Conservation (phyloP, 1,140 invertebrate genomes). For the Drosophila santomea region DNA sequence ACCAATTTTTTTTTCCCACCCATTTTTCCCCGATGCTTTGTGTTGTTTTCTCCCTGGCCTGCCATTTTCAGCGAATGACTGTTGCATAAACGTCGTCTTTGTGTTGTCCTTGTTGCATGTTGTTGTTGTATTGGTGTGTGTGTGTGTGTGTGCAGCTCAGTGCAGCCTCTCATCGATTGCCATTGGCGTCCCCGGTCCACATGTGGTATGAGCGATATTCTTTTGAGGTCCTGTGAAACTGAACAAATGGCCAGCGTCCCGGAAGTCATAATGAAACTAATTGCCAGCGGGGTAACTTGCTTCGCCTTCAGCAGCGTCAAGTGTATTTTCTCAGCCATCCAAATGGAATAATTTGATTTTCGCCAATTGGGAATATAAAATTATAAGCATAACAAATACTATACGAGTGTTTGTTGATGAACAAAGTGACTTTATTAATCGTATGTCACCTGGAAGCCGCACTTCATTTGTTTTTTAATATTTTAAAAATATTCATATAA, state of each 20-base stretch:
- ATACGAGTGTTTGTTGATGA: too few relatives aligned
- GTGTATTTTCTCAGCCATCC: neutral
- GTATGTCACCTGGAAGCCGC: too few relatives aligned
- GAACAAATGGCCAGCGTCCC: neutral
- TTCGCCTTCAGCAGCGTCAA: neutral
- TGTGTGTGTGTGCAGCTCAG: slow-evolving; percentile 66
- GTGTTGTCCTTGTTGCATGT: slow-evolving; percentile 67
- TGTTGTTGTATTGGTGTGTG: slow-evolving; percentile 40
- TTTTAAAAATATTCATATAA: too few relatives aligned
- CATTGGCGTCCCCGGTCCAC: slow-evolving; percentile 59
- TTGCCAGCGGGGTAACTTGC: slow-evolving; percentile 1
- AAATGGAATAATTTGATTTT: neutral
- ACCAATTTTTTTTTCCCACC: neutral
- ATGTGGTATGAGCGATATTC: slow-evolving; percentile 41
- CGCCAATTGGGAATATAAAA: too few relatives aligned
- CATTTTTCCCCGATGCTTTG: neutral
- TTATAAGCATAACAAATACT: too few relatives aligned
- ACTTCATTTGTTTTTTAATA: too few relatives aligned
- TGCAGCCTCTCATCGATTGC: slow-evolving; percentile 69
- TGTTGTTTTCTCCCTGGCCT: slow-evolving; percentile 49
- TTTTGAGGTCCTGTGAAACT: slow-evolving; percentile 3
- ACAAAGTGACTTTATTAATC: too few relatives aligned
- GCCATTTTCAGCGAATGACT: slow-evolving; percentile 78
- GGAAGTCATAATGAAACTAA: slow-evolving; percentile 38
- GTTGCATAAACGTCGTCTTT: slow-evolving; percentile 82